Evolutionary conservation across 2,113 vertebrate species (phyloP).

Genomic region (Bothrops jararaca): DNA sequence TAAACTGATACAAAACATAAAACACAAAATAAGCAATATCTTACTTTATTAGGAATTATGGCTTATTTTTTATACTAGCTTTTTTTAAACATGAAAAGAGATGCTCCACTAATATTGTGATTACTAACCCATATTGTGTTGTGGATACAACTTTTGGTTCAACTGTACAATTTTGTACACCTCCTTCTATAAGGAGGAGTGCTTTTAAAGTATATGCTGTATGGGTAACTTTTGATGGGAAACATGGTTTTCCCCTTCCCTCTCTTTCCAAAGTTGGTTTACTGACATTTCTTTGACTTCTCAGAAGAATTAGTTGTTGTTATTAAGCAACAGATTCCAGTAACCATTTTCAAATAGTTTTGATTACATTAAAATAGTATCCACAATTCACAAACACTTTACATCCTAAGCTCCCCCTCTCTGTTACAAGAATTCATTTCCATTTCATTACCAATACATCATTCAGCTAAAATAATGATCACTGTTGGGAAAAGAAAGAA

Average conservation of each 20-base stretch:
- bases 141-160: background rate
- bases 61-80: too few relatives aligned
- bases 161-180: constrained; percentile 24
- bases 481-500: background rate
- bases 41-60: background rate
- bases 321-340: constrained; percentile 72
- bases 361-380: constrained; percentile 49
- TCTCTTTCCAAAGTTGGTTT: constrained; percentile 49
- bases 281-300: constrained; percentile 74
- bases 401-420: constrained; percentile 12
- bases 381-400: constrained; percentile 38
- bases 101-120: constrained; percentile 9
- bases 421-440: constrained; percentile 51
- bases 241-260: background rate
- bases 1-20: background rate
- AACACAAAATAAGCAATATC: background rate
- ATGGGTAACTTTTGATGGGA: constrained; percentile 22
- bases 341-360: constrained; percentile 58
- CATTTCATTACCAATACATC: constrained; percentile 37
- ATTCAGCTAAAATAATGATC: constrained; percentile 18
- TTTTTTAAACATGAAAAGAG: background rate
- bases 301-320: constrained; percentile 72
- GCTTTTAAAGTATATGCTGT: constrained; percentile 36
- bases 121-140: background rate
- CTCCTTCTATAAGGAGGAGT: constrained; percentile 1